Evolutionary conservation across 2,888 invertebrate genomes (phyloP), one percentile per base, ranked within the genome.

Genomic region (Catocala nupta): DNA sequence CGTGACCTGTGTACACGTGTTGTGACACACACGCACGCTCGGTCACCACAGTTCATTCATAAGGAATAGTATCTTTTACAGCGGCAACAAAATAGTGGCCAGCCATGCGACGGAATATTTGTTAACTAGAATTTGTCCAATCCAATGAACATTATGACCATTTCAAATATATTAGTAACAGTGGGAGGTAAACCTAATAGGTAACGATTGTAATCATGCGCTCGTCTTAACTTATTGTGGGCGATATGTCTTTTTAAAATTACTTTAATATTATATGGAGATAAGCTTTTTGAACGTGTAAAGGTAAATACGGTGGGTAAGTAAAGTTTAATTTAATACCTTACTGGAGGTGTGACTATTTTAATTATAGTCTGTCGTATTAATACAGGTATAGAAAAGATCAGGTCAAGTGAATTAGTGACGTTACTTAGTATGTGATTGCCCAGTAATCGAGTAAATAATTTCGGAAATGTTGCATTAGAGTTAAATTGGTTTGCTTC

Each of bases 11-110:
- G 82, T 66, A 78, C 74, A 73, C 71, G 83, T 83, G 81, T 80
- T 68, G 74, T 73, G 58, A 80, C 87, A 87, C 89, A 87, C 83
- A 82, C 82, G 76, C 73, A 70, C 63, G 60, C 58, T 53, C 83
- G 83, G 82, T 84, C 83, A 87, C 81, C 79, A 83, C 86, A 81
- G 83, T 89, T 90, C 94, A 93, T 94, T 93, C 94, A 93, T 93
- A 87, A 91, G 85, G 82, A 85, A 85, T 88, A 88, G 85, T 85
- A 80, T 81, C 86, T 88, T 88, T 87, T 84, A 87, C 85, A 88
- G 83, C 85, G 80, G 77, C 77, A 82, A 87, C 89, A 84, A 85
- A 86, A 88, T 89, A 87, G 85, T 82, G 83, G 82, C 78, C 80
- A 85, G 81, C 78, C 78, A 81, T 78, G 78, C 80, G 81, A 77